A percentile compares a stretch with the other conserved stretches of the same genome.
Evolutionary conservation across 2,797 vertebrate species (phyloP).

Genomic region (Stomatorhinus walkeri): DNA sequence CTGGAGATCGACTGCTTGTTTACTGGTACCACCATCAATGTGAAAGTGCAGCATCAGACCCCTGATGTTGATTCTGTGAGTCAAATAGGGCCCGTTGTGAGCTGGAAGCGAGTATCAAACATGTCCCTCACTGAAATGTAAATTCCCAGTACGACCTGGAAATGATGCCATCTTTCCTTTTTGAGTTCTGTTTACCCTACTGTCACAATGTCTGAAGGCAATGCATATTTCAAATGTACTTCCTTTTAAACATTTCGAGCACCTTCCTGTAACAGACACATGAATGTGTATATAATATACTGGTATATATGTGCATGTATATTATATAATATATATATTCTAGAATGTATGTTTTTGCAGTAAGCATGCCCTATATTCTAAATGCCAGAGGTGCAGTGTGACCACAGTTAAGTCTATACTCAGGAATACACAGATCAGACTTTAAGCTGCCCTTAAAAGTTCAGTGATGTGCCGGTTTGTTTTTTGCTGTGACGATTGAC

Average conservation of each 20-base stretch:
- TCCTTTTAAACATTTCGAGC: background rate
- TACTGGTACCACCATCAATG: background rate
- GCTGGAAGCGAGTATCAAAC: background rate
- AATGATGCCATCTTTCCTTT: background rate
- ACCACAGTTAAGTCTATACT: background rate
- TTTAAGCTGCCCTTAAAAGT: background rate
- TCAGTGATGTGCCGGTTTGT: background rate
- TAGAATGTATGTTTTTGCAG: background rate
- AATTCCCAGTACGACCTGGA: constrained; percentile 7
- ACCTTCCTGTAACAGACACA: background rate
- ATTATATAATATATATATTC: background rate
- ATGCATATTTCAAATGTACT: background rate
- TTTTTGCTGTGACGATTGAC: background rate
- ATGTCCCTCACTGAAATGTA: constrained; percentile 6
- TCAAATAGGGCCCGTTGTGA: constrained; percentile 6
- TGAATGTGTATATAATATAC: background rate
- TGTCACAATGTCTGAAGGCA: background rate
- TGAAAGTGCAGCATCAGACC: background rate
- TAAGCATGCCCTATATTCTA: background rate
- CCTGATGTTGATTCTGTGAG: background rate
- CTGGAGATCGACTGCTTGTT: constrained; percentile 4
- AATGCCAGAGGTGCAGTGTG: background rate
- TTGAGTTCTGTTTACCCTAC: constrained; percentile 6
- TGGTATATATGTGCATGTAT: background rate
- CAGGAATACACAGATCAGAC: background rate